Conservation (phyloP, 2,888 invertebrate species). For the Nephrocerus scutellatus region DNA sequence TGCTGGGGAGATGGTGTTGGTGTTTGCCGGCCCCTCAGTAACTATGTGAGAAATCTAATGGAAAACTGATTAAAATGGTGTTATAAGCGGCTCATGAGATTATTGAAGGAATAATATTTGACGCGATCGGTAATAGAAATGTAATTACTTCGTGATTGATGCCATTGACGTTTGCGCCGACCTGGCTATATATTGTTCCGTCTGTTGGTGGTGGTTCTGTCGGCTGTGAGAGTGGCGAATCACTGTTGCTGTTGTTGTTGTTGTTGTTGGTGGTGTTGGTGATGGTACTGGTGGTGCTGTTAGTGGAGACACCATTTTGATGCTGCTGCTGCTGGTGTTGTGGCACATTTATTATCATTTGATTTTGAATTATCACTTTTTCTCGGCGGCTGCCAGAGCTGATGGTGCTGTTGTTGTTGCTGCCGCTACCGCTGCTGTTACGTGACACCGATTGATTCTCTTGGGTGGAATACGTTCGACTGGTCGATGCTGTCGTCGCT, state of each 20-base stretch:
- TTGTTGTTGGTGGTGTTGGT: slow-evolving; percentile 23
- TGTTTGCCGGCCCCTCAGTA: too few species aligned
- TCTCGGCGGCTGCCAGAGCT: slow-evolving; percentile 31
- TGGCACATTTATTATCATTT: slow-evolving; percentile 42
- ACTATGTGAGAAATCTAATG: too few species aligned
- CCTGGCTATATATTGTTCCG: slow-evolving; percentile 15
- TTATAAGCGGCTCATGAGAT: too few species aligned
- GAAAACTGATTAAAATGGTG: too few species aligned
- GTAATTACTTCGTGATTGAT: too few species aligned
- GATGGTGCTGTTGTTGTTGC: slow-evolving; percentile 45
- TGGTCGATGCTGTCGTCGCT: slow-evolving; percentile 48
- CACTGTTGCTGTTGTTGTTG: slow-evolving; percentile 16
- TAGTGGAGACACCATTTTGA: too few species aligned
- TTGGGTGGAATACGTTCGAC: neutral
- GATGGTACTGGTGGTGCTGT: too few species aligned
- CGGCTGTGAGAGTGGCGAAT: slow-evolving; percentile 10
- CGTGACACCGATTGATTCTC: slow-evolving; percentile 28
- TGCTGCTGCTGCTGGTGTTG: slow-evolving; percentile 37
- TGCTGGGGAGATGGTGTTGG: too few species aligned
- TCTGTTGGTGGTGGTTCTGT: slow-evolving; percentile 16
- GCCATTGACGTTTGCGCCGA: too few species aligned
- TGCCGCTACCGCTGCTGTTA: slow-evolving; percentile 50
- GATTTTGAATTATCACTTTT: slow-evolving; percentile 44
- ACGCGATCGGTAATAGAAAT: too few species aligned
- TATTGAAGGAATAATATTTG: too few species aligned